These are phyloP conservation scores for Patella caerulea DNA, from an alignment of 2,888 invertebrate genomes.

Conservation along the genomic window DNA sequence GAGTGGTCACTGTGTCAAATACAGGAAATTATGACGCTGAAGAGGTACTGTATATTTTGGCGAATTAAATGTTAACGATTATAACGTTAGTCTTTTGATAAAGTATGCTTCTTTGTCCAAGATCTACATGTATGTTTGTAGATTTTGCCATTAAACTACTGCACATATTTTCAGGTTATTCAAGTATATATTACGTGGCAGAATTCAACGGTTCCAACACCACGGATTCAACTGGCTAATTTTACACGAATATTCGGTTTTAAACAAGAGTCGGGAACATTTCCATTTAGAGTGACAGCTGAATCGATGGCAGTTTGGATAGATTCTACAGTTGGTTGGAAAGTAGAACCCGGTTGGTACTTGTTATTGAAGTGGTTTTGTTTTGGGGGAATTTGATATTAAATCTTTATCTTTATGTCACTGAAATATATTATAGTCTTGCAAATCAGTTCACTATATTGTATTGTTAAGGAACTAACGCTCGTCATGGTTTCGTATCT, in stretches of 20 bases:
- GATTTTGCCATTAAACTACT: too few relatives aligned
- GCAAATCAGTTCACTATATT: too few relatives aligned
- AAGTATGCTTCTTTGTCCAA: too few relatives aligned
- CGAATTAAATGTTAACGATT: too few relatives aligned
- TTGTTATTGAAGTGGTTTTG: too few relatives aligned
- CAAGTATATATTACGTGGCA: conserved; percentile 63
- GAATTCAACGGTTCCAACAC: conserved; percentile 47
- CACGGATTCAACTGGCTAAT: conserved; percentile 52
- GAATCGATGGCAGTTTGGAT: conserved; percentile 55
- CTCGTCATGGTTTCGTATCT: too few relatives aligned
- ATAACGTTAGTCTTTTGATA: too few relatives aligned
- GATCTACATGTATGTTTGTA: too few relatives aligned
- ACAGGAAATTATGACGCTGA: conserved; percentile 49
- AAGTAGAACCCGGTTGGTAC: conserved; percentile 27
- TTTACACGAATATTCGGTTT: conserved; percentile 43
- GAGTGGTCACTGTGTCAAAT: conserved; percentile 45
- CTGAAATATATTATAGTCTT: too few relatives aligned
- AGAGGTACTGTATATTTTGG: conserved; percentile 44
- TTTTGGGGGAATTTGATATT: too few relatives aligned
- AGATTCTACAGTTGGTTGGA: conserved; percentile 28
- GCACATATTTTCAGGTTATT: conserved; percentile 45
- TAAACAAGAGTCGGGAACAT: conserved; percentile 26
- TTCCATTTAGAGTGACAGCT: conserved; percentile 41
- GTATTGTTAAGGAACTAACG: too few relatives aligned
- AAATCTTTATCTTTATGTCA: too few relatives aligned